A percentile compares a stretch with the other conserved stretches of the same genome.
Evolutionary conservation across 2,113 vertebrate species (phyloP).

Genomic region (Psilopsiagon aurifrons): DNA sequence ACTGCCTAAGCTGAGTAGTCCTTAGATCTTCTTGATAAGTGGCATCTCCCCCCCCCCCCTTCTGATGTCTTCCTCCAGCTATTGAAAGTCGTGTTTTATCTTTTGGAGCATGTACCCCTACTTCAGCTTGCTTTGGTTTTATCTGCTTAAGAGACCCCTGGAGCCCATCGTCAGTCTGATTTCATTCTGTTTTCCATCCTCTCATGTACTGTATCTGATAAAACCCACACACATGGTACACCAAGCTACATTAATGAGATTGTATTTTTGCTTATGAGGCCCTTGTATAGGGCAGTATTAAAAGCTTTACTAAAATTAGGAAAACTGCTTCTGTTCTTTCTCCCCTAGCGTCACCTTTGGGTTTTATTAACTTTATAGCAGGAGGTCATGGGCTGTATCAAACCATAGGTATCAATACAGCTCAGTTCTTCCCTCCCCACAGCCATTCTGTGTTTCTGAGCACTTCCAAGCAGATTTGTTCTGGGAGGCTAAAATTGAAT

Average conservation of each 20-base stretch:
- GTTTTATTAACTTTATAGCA: neutral
- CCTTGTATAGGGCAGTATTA: neutral
- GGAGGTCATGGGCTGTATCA: neutral
- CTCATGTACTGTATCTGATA: neutral
- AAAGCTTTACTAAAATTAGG: neutral
- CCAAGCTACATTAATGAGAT: neutral
- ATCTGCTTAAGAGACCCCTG: neutral
- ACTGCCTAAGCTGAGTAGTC: neutral
- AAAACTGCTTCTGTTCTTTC: neutral
- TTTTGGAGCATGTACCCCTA: neutral
- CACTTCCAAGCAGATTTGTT: neutral
- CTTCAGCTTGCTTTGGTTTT: neutral
- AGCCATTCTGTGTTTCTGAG: neutral
- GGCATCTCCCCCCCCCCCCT: accelerated
- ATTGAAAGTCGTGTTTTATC: neutral
- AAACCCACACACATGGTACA: accelerated
- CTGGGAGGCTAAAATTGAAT: neutral
- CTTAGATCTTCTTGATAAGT: neutral
- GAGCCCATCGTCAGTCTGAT: accelerated
- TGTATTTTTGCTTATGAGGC: neutral
- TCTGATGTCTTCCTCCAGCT: neutral
- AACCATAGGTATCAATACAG: too few relatives aligned
- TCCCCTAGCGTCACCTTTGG: neutral
- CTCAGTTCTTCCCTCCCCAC: neutral
- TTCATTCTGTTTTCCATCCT: neutral